Conservation (phyloP, 1,140 invertebrate genomes). For the Drosophila yakuba region DNA sequence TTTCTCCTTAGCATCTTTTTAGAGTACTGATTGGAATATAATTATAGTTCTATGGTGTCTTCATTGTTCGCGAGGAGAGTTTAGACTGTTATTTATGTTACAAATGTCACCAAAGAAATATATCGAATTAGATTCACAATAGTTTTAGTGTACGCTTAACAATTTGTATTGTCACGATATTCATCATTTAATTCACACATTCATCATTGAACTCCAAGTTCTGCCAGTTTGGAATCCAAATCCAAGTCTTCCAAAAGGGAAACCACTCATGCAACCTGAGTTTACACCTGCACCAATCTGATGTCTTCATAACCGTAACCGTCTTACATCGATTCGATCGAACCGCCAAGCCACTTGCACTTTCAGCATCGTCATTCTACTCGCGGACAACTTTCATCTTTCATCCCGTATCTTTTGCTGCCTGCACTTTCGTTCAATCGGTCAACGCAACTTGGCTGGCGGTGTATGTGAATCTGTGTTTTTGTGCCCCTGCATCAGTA, state of each 20-base stretch:
- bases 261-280: constrained; percentile 20
- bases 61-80: too few relatives aligned
- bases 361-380: constrained; percentile 58
- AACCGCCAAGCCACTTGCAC: constrained; percentile 66
- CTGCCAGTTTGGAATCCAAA: neutral
- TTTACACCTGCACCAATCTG: constrained; percentile 26
- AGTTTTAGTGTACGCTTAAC: too few relatives aligned
- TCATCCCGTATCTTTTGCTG: constrained; percentile 47
- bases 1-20: too few relatives aligned
- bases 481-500: constrained; percentile 4
- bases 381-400: constrained; percentile 70
- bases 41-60: too few relatives aligned
- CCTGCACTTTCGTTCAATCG: constrained; percentile 74
- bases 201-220: neutral
- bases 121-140: too few relatives aligned
- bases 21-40: too few relatives aligned
- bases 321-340: constrained; percentile 71
- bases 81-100: too few relatives aligned
- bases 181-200: neutral
- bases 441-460: constrained; percentile 53
- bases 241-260: constrained; percentile 12
- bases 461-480: constrained; percentile 19
- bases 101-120: too few relatives aligned
- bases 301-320: constrained; percentile 56
- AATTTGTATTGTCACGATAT: neutral